Base-by-base conservation (phyloP, 2,888 invertebrate genomes). In the Epirrhoe tristata region DNA sequence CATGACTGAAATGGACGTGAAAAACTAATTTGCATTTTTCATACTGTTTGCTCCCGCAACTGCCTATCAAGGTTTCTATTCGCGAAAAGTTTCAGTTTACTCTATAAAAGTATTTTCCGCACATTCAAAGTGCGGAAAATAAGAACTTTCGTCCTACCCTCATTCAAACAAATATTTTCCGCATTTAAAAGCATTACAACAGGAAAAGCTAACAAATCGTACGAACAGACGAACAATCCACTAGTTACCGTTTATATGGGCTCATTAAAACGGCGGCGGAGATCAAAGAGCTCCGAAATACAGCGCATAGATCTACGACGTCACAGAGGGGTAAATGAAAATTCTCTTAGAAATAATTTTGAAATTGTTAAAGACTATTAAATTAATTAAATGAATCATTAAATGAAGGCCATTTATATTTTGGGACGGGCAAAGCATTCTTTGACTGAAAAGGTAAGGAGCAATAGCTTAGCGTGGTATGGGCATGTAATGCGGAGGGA, bases 201-300 rank as follows among this genome's bases (percentile, higher is more conserved):
- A 71, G 76, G 79, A 78, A 79, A 81, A 83, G 77, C 81, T 83
- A 85, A 88, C 87, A 89, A 87, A 88, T 85, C 81, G 81, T 83
- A 79, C 80, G 86, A 82, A 81, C 82, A 84, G 81, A 67, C 60
- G 83, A 86, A 87, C 88, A 88, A 88, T 89, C 87, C 86, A 85
- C 89, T 90, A 89, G 91, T 89, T 88, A 87, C 87, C 83, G 86
- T 84, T 84, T 86, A 85, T 87, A 88, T 84, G 81, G 87, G 82
- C 91, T 93, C 92, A 90, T 92, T 93, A 93, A 90, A 90, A 80
- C 90, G 75, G 91, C 94, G 94, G 94, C 91, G 90, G 94, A 67
- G 94, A 94, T 95, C 95, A 95, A 94, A 95, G 93, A 93, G 89
- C 90, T 91, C 95, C 95, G 93, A 92, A 93, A 93, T 92, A 91